Base-by-base conservation (phyloP, 2,888 invertebrate genomes). In the Hoplodrina blanda region DNA sequence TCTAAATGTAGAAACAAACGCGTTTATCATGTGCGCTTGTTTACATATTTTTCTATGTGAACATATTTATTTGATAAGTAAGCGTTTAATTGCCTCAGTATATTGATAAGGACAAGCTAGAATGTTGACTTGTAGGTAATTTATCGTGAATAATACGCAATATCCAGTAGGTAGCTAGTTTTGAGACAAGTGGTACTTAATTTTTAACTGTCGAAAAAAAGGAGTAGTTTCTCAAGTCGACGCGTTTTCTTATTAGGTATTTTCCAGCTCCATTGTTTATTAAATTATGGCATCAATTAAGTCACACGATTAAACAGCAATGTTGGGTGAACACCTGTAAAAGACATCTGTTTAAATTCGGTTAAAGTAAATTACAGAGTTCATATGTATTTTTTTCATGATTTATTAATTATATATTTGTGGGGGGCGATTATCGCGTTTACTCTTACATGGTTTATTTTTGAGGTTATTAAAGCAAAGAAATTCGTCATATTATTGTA, bases 31-130 rank as follows among this genome's bases (percentile, higher is more conserved):
- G 65, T 63, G 61, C 63, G 61, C 52, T 62, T 84, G 79, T 83
- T 79, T 82, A 82, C 82, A 80, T 71, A 78, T 78, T 75, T 69
- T 76, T 80, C 63, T 63, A 68, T 65, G 69, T 80, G 69, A 72
- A 64, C 64, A 76, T 81, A 82, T 84, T 85, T 79, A 82, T 85
- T 87, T 87, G 88, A 89, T 89, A 88, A 83, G 78, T 75, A 77
- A 85, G 67, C 80, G 86, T 86, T 88, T 89, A 87, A 88, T 88
- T 89, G 83, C 81, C 77, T 81, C 71, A 75, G 80, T 78, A 77
- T 76, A 82, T 84, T 88, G 89, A 90, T 90, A 90, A 87, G 80
- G 65, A 52, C 78, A 67, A 59, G 69, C 65, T 67, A 53, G 69
- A 71, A 71, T 74, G 54, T 59, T 53, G 63, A 75, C 64, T 69